Conservation (phyloP, 2,113 vertebrate species). For the Sapajus apella region DNA sequence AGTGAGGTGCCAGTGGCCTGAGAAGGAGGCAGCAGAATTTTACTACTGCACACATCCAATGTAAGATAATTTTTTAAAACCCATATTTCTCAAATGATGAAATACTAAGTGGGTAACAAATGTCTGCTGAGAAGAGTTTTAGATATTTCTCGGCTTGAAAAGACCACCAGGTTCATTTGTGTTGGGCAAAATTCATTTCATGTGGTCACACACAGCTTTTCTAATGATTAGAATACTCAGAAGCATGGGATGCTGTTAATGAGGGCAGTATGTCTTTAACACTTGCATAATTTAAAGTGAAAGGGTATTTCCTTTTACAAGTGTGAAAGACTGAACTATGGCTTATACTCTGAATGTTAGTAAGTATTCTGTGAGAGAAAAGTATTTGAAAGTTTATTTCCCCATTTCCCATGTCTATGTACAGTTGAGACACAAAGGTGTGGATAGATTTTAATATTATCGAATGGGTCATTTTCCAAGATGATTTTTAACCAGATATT, state of each 20-base stretch:
- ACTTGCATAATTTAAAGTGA: neutral
- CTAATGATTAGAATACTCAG: neutral
- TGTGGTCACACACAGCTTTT: neutral
- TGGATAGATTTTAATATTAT: neutral
- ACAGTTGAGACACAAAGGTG: slow-evolving; percentile 14
- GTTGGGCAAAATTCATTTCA: neutral
- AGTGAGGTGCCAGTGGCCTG: neutral
- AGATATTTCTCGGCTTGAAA: neutral
- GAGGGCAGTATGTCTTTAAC: neutral
- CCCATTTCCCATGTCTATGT: neutral
- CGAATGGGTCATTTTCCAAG: neutral
- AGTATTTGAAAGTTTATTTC: neutral
- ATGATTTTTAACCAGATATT: neutral
- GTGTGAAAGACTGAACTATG: neutral
- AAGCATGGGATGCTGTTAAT: neutral
- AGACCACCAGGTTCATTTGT: neutral
- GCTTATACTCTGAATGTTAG: neutral
- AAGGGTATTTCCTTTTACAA: slow-evolving; percentile 21
- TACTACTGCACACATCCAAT: neutral
- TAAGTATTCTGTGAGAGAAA: slow-evolving; percentile 11
- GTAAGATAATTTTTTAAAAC: neutral
- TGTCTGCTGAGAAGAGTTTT: neutral
- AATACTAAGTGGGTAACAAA: neutral
- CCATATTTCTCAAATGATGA: neutral
- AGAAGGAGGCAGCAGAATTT: neutral